Percentiles rank a stretch among this genome's conserved stretches.
Conservation (phyloP, 2,797 vertebrate species). For the Ataeniobius toweri region DNA sequence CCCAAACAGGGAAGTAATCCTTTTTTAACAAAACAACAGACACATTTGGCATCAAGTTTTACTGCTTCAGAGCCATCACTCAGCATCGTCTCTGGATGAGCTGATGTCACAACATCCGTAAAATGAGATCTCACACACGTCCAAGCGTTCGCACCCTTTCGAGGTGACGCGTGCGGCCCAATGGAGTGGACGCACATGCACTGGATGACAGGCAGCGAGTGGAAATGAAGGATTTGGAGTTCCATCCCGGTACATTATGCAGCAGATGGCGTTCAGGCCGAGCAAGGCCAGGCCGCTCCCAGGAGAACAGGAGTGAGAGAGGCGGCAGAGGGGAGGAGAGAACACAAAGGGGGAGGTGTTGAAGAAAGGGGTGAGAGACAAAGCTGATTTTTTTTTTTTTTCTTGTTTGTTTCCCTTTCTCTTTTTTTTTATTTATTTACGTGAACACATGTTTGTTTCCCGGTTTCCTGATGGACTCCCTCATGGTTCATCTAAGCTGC, state of each 20-base stretch:
- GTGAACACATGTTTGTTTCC: constrained; percentile 66
- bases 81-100: constrained; percentile 46
- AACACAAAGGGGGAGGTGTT: constrained; percentile 67
- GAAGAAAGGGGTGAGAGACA: constrained; percentile 68
- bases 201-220: constrained; percentile 81
- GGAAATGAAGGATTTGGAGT: constrained; percentile 87
- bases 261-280: constrained; percentile 85
- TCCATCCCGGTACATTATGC: constrained; percentile 86
- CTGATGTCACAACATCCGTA: constrained; percentile 71
- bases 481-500: constrained; percentile 43
- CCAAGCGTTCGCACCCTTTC: constrained; percentile 67
- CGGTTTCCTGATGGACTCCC: constrained; percentile 46
- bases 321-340: constrained; percentile 65
- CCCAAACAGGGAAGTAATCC: constrained; percentile 41
- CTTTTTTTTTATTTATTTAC: constrained; percentile 45
- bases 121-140: constrained; percentile 74
- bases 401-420: constrained; percentile 14
- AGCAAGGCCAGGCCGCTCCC: constrained; percentile 82
- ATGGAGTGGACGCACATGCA: constrained; percentile 58
- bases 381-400: constrained; percentile 64
- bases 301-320: constrained; percentile 69
- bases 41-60: constrained; percentile 41
- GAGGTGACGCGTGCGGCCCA: constrained; percentile 51
- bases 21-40: constrained; percentile 10
- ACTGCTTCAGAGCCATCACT: constrained; percentile 52